phyloP scores from a whole-genome alignment of 2,113 vertebrate species.

The Anguilla rostrata region DNA sequence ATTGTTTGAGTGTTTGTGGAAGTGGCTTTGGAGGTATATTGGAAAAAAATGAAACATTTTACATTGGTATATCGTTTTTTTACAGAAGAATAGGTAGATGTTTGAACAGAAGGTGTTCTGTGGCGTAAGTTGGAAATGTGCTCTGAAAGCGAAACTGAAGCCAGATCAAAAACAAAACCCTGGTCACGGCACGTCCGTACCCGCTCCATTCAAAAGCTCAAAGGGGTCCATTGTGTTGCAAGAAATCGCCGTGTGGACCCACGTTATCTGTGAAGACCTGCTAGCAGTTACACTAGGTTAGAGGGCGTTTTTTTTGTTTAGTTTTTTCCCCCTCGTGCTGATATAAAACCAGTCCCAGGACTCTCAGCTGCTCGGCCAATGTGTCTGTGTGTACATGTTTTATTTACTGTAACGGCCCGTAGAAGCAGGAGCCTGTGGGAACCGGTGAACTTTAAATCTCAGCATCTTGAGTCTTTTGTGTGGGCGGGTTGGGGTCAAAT shows the following conservation, averaged over 20 bases:
- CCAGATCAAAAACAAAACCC: neutral
- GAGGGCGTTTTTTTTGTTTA: constrained; percentile 48
- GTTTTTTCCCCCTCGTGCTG: neutral
- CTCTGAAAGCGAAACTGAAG: neutral
- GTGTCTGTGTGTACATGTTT: neutral
- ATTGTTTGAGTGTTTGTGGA: neutral
- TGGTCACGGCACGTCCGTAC: constrained; percentile 51
- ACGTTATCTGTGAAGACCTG: too few relatives aligned
- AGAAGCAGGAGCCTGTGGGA: too few relatives aligned
- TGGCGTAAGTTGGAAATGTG: neutral
- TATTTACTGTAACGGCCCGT: neutral
- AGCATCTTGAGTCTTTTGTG: neutral
- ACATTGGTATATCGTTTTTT: neutral
- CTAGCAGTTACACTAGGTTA: constrained; percentile 31
- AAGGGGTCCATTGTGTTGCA: constrained; percentile 66
- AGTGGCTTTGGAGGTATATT: neutral
- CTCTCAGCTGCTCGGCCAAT: neutral
- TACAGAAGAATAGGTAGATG: neutral
- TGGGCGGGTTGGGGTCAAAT: constrained; percentile 41
- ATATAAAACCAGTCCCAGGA: constrained; percentile 9
- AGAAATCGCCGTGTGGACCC: constrained; percentile 63
- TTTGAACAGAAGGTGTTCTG: neutral
- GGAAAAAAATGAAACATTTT: too few relatives aligned
- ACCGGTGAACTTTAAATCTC: neutral
- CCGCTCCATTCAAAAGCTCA: constrained; percentile 62